phyloP scores from a whole-genome alignment of 2,888 invertebrate species.

The Acronicta leporina region DNA sequence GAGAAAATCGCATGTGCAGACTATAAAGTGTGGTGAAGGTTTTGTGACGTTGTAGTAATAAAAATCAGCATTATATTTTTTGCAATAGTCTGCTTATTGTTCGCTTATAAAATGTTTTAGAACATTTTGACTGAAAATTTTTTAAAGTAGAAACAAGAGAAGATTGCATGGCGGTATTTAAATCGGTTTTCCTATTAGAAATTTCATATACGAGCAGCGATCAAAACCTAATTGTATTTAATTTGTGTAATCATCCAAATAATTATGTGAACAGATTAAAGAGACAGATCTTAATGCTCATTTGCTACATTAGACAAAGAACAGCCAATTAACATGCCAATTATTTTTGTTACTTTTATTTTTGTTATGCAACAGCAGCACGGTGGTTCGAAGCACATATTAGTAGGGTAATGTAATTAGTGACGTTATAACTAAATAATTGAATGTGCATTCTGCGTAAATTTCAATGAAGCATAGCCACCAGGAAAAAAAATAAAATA shows the following conservation, averaged over 20 bases:
- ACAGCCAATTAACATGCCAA: neutral
- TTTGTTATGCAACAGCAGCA: neutral
- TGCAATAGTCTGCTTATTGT: conserved; percentile 83
- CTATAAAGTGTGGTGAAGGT: conserved; percentile 80
- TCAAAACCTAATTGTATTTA: conserved; percentile 51
- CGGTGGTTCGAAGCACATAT: neutral
- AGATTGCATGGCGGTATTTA: conserved; percentile 76
- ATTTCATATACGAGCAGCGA: conserved; percentile 57
- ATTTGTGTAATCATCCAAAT: neutral
- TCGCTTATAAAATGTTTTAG: conserved; percentile 82
- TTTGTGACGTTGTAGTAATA: conserved; percentile 74
- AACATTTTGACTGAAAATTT: conserved; percentile 77
- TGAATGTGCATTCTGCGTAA: neutral
- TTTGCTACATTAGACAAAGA: neutral
- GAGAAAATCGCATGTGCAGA: conserved; percentile 80
- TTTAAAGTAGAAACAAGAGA: conserved; percentile 70
- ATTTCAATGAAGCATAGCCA: neutral
- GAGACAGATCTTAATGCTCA: neutral
- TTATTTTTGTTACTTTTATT: neutral
- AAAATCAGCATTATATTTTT: conserved; percentile 72
- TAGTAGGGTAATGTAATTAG: too few species aligned
- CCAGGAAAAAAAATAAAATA: neutral
- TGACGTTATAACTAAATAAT: neutral
- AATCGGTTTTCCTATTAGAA: conserved; percentile 60
- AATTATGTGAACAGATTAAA: neutral